Evolutionary conservation across 2,113 vertebrate genomes (phyloP), one percentile per base, ranked within the genome.

Genomic region (Nymphicus hollandicus): DNA sequence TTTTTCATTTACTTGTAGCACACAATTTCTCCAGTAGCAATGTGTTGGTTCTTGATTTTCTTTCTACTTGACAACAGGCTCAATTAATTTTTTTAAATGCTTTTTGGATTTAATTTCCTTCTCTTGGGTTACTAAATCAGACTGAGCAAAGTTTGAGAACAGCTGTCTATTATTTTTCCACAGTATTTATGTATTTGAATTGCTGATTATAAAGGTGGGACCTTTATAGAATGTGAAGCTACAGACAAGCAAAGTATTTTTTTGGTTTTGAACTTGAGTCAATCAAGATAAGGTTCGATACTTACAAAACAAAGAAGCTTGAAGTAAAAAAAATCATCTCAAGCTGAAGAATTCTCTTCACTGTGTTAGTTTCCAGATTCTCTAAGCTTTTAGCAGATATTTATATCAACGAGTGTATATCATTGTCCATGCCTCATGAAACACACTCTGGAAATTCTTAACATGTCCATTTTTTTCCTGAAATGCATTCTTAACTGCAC

Each of bases 41-140:
- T 91, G 87, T 65, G 64, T 46, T 73, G 55, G 68, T 89, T 88
- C 93, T 93, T 96, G 53, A 91, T 94, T 96, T 88, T 83, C 68
- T 83, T 95, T 88, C 89, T 88, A 60, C 60, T 80, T 2, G 2
- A 91, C 28, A 89, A 85, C 88, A 94, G 37, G 39, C 11, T 81
- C 6, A 3, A 94, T 91, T 93, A 92, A 69, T 72, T 89, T 86
- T 87, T 95, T 60, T 0, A 69, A 83, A 91, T 72, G 63, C 28
- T 23, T 93, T 91, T 94, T 82, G 53, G 49, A 73, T 95, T 93
- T 86, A 86, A 82, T 93, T 93, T 95, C 83, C 58, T 89, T 93
- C 37, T 76, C 23, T 53, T 66, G 63, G 58, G 82, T 87, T 94
- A 94, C 4, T 13, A 91, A 88, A 83, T 89, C 49, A 85, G 68